phyloP scores from a whole-genome alignment of 2,113 vertebrate genomes.

The Siphamia tubifer region DNA sequence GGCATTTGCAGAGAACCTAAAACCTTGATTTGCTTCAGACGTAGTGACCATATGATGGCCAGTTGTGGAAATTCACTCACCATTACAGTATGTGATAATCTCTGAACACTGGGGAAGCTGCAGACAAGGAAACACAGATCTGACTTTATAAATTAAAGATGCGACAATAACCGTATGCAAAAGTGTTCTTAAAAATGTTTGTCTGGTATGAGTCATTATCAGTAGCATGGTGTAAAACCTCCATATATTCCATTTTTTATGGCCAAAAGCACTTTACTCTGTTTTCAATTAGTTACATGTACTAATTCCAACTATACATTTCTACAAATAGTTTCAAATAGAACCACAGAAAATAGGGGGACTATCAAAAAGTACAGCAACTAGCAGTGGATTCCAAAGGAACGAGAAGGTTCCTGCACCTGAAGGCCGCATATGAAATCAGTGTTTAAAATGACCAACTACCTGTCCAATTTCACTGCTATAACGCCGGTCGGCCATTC shows the following conservation, averaged over 20 bases:
- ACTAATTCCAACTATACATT: conserved; percentile 15
- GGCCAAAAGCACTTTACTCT: not conserved
- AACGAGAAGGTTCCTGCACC: conserved; percentile 30
- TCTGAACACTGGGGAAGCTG: conserved; percentile 34
- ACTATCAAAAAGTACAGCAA: conserved; percentile 47
- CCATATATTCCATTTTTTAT: not conserved
- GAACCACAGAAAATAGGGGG: conserved; percentile 40
- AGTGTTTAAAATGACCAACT: not conserved
- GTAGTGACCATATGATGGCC: conserved; percentile 69
- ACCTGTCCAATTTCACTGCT: conserved; percentile 13
- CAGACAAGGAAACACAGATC: conserved; percentile 21
- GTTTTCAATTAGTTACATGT: conserved; percentile 17
- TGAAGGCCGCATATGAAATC: conserved; percentile 39
- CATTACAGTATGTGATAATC: conserved; percentile 53
- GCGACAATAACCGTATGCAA: conserved; percentile 19
- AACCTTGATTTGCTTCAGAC: conserved; percentile 31
- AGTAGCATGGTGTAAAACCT: conserved; percentile 44
- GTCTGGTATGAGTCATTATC: conserved; percentile 40
- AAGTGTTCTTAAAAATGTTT: conserved; percentile 15
- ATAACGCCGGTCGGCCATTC: conserved; percentile 78
- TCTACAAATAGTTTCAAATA: conserved; percentile 44
- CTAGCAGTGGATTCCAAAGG: conserved; percentile 28
- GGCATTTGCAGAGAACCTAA: conserved; percentile 23
- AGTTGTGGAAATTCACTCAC: conserved; percentile 49
- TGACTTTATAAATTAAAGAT: conserved; percentile 1